Evolutionary conservation across 2,113 vertebrate genomes (phyloP), one percentile per base, ranked within the genome.

Genomic region (Vulpes ferrilata): DNA sequence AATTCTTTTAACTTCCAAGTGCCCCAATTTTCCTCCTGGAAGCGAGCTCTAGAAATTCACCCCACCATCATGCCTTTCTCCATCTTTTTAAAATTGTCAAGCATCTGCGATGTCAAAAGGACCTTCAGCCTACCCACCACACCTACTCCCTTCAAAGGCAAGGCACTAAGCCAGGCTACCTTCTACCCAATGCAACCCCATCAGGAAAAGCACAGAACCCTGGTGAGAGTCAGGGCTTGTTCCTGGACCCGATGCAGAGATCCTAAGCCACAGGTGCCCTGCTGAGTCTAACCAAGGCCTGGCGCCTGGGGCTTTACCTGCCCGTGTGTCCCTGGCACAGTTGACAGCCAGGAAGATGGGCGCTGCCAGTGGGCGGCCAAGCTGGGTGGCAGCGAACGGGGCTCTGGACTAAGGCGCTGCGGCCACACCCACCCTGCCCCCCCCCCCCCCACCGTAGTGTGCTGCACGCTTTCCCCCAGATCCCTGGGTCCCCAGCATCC

Each of bases 21-120:
- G 88, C 88, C 82, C 96, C 84, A 84, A 27, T 84, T 93, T 80
- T 78, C 84, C 53, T 82, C 80, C 53, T 84, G 60, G 85, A 90
- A 69, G 53, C 53, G 1, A 78, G 67, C n/a, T 88, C 76, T 92
- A 86, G 79, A 90, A 85, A 78, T 30, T 35, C 38, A 76, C 20
- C 71, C 73, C 51, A 38, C 35, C 93, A 74, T 16, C 0, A 5
- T 59, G 51, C 38, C 35, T 90, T 80, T 96, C 73, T 13, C 48
- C 23, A 62, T 35, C 35, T 35, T 85, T 85, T 11, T 27, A 85
- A 65, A 48, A 51, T 32, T 84, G 30, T 64, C 81, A 35, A 89
- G 43, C 2, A 17, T 95, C 32, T 53, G 22, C 11, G 35, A 17
- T 51, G 30, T 71, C 73, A n/a, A 69, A 95, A 80, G 30, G 23